These are phyloP conservation scores for Cyrtorhinus lividipennis DNA, from an alignment of 1,140 invertebrate species.

Conservation along the genomic window DNA sequence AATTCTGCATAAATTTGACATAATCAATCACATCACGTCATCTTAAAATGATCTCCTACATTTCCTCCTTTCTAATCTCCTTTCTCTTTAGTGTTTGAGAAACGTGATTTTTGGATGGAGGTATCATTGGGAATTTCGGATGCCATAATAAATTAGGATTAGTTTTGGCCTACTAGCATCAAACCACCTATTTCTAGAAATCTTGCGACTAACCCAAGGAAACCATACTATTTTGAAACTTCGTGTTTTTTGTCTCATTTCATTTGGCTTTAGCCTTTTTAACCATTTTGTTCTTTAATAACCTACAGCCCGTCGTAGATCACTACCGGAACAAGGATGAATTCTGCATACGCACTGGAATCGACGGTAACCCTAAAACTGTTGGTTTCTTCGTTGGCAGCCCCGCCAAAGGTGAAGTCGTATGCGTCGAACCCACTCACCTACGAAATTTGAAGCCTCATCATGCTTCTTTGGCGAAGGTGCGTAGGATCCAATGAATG, in stretches of 20 bases:
- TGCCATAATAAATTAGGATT: not conserved
- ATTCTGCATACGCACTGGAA: constrained; percentile 31
- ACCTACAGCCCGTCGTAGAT: constrained; percentile 31
- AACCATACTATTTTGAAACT: not conserved
- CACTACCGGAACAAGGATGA: constrained; percentile 36
- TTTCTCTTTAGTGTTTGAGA: too few relatives aligned
- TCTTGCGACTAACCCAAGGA: not conserved
- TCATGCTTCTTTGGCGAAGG: constrained; percentile 30
- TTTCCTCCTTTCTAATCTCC: too few relatives aligned
- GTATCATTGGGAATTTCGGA: not conserved
- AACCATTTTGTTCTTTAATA: too few relatives aligned
- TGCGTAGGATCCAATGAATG: constrained; percentile 18
- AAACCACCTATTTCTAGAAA: not conserved
- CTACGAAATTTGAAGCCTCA: constrained; percentile 29
- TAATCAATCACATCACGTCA: too few relatives aligned
- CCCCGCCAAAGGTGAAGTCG: constrained; percentile 24
- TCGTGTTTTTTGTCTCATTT: not conserved
- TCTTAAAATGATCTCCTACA: too few relatives aligned
- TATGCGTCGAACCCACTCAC: constrained; percentile 29
- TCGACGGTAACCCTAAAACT: constrained; percentile 33
- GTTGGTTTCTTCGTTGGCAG: constrained; percentile 33
- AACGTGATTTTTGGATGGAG: too few relatives aligned
- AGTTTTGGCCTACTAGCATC: not conserved
- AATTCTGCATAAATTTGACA: too few relatives aligned
- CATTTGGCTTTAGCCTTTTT: too few relatives aligned